These are phyloP conservation scores for Uria aalge DNA, from an alignment of 2,113 vertebrate species.

Conservation along the genomic window DNA sequence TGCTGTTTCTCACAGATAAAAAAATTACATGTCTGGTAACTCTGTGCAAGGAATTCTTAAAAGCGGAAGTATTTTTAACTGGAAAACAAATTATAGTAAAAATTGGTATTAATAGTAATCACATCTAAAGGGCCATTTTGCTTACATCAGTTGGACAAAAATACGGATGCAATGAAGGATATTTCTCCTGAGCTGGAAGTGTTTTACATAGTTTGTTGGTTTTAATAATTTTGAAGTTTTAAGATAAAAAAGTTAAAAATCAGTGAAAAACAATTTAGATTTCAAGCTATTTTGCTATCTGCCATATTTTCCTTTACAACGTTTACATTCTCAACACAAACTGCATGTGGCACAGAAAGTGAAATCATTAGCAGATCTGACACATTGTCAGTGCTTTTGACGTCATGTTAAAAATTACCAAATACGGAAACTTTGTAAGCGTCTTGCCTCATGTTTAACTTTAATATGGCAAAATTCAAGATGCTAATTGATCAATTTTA, in stretches of 20 bases:
- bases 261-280: neutral
- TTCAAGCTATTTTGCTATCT: neutral
- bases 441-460: neutral
- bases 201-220: neutral
- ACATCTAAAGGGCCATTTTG: neutral
- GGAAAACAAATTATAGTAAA: neutral
- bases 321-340: neutral
- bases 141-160: neutral
- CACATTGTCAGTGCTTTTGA: neutral
- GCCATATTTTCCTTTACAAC: neutral
- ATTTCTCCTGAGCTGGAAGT: neutral
- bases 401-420: neutral
- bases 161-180: neutral
- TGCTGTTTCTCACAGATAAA: neutral
- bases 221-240: neutral
- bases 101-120: neutral
- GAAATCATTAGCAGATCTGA: neutral
- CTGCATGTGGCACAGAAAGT: neutral
- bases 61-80: neutral
- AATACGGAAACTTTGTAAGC: neutral
- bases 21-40: neutral
- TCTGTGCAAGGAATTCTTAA: neutral
- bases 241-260: neutral
- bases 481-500: neutral
- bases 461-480: neutral